Evolutionary conservation across 35 echinoderm and acorn worm genomes (phyloP).

Genomic region (Apostichopus californicus): DNA sequence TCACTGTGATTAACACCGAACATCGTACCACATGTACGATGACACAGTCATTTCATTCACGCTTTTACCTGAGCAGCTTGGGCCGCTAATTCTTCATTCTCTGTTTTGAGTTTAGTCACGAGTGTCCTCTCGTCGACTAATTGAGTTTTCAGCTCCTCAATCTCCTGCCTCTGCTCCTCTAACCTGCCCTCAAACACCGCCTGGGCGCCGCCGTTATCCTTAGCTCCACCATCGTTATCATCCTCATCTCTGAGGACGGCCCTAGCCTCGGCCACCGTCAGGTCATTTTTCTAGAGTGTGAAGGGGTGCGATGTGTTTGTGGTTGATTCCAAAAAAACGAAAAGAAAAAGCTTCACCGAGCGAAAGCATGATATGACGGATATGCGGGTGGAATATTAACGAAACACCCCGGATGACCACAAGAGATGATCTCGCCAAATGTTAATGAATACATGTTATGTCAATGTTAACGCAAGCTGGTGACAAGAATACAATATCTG

Average conservation of each 20-base stretch:
- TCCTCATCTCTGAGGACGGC: slow-evolving; percentile 38
- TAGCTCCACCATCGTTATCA: not conserved
- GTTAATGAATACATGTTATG: too few relatives aligned
- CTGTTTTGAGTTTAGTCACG: slow-evolving; percentile 40
- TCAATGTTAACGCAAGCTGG: too few relatives aligned
- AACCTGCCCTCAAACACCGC: slow-evolving; percentile 55
- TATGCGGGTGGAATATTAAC: not conserved
- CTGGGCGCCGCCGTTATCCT: slow-evolving; percentile 24
- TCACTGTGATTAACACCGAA: not conserved
- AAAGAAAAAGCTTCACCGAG: not conserved
- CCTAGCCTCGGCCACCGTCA: slow-evolving; percentile 88
- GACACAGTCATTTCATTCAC: not conserved
- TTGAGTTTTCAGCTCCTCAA: slow-evolving; percentile 56
- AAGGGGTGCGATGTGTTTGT: not conserved
- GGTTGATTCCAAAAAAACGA: not conserved
- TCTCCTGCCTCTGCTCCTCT: slow-evolving; percentile 62
- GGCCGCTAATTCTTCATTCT: slow-evolving; percentile 67
- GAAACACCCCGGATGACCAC: too few relatives aligned
- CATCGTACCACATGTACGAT: not conserved
- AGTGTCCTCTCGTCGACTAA: slow-evolving; percentile 55
- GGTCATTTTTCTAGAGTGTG: slow-evolving; percentile 75
- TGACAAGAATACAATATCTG: too few relatives aligned
- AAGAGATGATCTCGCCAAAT: too few relatives aligned
- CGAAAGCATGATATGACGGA: not conserved
- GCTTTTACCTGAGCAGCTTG: slow-evolving; percentile 32